Evolutionary conservation across 2,113 vertebrate species (phyloP).

Genomic region (mouse (Mus musculus)): GRCm39 chr6:13150001-13150500

Average conservation of each 20-base stretch:
- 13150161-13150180: background rate
- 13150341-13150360: background rate
- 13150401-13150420: background rate
- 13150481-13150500: background rate
- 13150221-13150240: background rate
- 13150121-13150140: conserved; percentile 24
- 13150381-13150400: background rate
- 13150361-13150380: background rate
- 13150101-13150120: background rate
- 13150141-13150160: background rate
- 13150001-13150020: conserved; percentile 10
- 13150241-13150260: background rate
- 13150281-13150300: background rate
- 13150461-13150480: background rate
- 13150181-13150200: background rate
- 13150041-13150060: conserved; percentile 22
- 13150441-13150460: conserved; percentile 31
- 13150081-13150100: background rate
- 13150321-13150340: background rate
- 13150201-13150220: background rate
- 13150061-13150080: background rate
- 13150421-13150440: background rate
- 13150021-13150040: background rate
- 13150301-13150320: background rate
- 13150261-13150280: background rate